These are phyloP conservation scores for Lottia gigantea DNA, from an alignment of 2,888 invertebrate genomes.

Conservation along the genomic window DNA sequence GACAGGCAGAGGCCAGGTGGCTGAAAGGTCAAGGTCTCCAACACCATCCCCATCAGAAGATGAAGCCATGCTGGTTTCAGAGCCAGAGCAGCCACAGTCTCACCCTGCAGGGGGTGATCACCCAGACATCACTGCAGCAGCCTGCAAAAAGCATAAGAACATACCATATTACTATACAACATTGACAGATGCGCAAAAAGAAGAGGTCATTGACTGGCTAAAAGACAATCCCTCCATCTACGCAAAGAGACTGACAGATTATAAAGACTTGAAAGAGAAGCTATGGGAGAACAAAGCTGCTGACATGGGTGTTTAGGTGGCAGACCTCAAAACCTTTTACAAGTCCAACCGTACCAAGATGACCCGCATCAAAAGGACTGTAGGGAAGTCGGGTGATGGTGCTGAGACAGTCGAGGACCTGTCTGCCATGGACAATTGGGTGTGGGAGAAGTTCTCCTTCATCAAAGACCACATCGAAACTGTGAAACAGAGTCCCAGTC, in stretches of 20 bases:
- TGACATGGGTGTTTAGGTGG: slow-evolving; percentile 23
- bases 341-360: no score
- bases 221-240: slow-evolving; percentile 25
- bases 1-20: slow-evolving; percentile 27
- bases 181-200: slow-evolving; percentile 27
- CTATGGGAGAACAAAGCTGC: slow-evolving; percentile 24
- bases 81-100: slow-evolving; percentile 32
- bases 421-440: no score
- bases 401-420: no score
- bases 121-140: slow-evolving; percentile 27
- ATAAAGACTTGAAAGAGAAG: slow-evolving; percentile 26
- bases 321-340: no score
- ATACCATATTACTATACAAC: slow-evolving; percentile 31
- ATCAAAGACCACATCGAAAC: no score
- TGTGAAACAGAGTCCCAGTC: no score
- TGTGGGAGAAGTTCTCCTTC: no score
- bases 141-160: slow-evolving; percentile 23
- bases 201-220: no score
- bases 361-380: no score
- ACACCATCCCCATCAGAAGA: slow-evolving; percentile 29
- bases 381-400: no score
- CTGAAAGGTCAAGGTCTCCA: slow-evolving; percentile 25
- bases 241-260: slow-evolving; percentile 22
- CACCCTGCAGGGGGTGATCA: no score
- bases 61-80: slow-evolving; percentile 30